Evolutionary conservation across 2,113 vertebrate species (phyloP).

Genomic region (Myodes glareolus): DNA sequence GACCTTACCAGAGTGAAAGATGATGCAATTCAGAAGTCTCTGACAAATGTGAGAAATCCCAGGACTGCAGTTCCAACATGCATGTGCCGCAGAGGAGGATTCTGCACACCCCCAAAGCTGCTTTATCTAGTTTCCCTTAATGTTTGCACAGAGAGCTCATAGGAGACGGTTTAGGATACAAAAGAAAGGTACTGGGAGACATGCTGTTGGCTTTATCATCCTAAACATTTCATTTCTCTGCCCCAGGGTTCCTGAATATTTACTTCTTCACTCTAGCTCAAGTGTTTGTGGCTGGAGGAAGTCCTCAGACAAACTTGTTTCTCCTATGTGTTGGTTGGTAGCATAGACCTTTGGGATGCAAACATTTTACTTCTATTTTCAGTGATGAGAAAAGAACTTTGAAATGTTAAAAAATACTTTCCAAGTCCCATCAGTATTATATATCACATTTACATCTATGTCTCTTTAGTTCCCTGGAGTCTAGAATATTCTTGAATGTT

Average conservation of each 20-base stretch:
- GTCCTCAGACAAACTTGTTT: neutral
- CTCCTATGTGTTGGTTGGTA: neutral
- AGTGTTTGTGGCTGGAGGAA: neutral
- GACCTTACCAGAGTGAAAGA: neutral
- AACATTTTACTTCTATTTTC: neutral
- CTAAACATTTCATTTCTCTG: neutral
- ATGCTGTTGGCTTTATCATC: neutral
- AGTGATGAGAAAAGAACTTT: neutral
- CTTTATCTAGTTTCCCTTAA: neutral
- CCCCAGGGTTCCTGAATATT: neutral
- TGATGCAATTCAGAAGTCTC: neutral
- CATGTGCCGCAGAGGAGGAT: neutral
- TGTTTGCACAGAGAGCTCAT: neutral
- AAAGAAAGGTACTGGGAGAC: neutral
- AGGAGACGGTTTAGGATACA: neutral
- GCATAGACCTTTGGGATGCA: neutral
- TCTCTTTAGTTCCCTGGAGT: neutral
- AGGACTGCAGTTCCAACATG: neutral
- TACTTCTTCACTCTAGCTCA: neutral
- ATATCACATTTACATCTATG: no score
- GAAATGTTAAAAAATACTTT: neutral
- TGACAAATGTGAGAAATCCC: neutral
- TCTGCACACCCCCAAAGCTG: no score
- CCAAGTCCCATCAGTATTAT: neutral
- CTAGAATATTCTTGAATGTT: neutral